These are phyloP conservation scores for Misgurnus anguillicaudatus DNA, from an alignment of 2,113 vertebrate genomes.

Conservation along the genomic window DNA sequence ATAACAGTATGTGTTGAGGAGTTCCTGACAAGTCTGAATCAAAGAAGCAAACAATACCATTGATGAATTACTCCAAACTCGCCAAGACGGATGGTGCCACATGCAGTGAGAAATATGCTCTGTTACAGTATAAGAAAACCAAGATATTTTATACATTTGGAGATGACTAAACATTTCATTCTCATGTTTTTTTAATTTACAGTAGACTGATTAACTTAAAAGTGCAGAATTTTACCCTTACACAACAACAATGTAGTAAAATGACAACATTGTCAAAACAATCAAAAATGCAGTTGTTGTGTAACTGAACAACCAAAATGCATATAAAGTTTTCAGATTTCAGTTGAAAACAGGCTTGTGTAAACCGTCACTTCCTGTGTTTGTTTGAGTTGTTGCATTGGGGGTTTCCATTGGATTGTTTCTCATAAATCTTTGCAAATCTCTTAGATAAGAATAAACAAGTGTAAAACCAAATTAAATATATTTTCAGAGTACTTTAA, in stretches of 20 bases:
- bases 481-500: neutral
- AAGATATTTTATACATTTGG: too few species aligned
- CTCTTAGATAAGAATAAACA: neutral
- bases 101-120: slow-evolving; percentile 2
- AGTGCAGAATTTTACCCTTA: too few species aligned
- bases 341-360: too few species aligned
- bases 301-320: too few species aligned
- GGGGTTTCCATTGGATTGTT: neutral
- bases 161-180: too few species aligned
- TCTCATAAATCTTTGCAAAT: neutral
- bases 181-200: too few species aligned
- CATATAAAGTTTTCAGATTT: too few species aligned
- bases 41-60: neutral
- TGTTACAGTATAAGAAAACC: neutral
- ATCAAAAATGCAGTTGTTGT: too few species aligned
- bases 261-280: too few species aligned
- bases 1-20: neutral
- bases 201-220: too few species aligned
- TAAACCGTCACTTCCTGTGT: too few species aligned
- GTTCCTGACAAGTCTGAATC: neutral
- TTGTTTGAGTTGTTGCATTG: neutral
- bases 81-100: neutral
- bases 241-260: too few species aligned
- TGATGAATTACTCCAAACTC: neutral
- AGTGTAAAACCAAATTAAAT: neutral